phyloP scores from a whole-genome alignment of 2,113 vertebrate species.

The Emydocephalus ijimae region DNA sequence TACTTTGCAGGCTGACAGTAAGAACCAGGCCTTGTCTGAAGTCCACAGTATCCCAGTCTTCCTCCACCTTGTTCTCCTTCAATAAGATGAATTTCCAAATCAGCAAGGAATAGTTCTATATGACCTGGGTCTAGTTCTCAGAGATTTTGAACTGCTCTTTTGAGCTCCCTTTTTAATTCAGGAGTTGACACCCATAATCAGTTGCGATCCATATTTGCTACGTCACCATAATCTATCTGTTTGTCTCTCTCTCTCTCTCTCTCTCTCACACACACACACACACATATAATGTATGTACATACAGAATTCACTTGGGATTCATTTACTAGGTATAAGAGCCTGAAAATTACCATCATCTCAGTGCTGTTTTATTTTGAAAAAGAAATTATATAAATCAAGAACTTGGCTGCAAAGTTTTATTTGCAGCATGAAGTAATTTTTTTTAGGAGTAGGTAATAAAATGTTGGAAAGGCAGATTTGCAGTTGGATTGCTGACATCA shows the following conservation, averaged over 20 bases:
- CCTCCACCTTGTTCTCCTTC: not conserved
- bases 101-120: not conserved
- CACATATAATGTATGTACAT: too few species aligned
- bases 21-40: not conserved
- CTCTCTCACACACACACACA: too few species aligned
- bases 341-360: not conserved
- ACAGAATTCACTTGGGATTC: not conserved
- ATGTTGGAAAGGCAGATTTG: not conserved
- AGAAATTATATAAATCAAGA: not conserved
- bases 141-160: not conserved
- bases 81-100: not conserved
- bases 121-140: not conserved
- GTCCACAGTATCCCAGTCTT: not conserved
- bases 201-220: not conserved
- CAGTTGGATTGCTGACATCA: conserved; percentile 16
- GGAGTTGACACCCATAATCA: not conserved
- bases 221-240: not conserved
- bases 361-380: not conserved
- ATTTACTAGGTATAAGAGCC: not conserved
- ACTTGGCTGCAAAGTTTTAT: not conserved
- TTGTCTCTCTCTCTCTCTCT: not conserved
- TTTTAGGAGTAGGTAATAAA: conserved; percentile 12
- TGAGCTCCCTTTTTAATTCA: not conserved
- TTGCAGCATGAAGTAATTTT: not conserved
- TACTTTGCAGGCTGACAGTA: not conserved